These are phyloP conservation scores for Threskiornis aethiopicus DNA, from an alignment of 2,797 vertebrate genomes.

Conservation along the genomic window DNA sequence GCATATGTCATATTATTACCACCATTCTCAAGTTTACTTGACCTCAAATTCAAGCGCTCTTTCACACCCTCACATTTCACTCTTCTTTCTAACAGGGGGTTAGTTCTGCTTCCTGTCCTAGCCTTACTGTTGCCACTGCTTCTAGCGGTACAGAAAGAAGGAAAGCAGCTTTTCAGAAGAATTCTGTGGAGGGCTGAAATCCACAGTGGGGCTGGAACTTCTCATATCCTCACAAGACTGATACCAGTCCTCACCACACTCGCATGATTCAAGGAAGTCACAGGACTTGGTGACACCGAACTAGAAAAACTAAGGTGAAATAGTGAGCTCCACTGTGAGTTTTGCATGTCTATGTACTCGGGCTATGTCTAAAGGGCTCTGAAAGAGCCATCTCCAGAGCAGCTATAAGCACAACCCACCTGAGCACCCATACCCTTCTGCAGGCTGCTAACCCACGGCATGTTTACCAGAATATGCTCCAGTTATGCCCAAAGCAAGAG, in stretches of 20 bases:
- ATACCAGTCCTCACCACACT: neutral
- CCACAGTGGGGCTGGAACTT: neutral
- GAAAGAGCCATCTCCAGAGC: neutral
- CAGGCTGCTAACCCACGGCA: neutral
- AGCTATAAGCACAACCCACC: neutral
- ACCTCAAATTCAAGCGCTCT: neutral
- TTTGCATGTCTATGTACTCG: rapidly evolving
- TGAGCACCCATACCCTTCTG: neutral
- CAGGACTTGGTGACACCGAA: neutral
- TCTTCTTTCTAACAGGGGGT: neutral
- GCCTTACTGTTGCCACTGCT: neutral
- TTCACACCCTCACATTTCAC: neutral
- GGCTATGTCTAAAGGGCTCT: neutral
- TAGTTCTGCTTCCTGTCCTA: neutral
- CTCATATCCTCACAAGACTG: neutral
- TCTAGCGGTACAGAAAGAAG: neutral
- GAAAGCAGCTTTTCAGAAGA: neutral
- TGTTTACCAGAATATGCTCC: neutral
- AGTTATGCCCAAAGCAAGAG: neutral
- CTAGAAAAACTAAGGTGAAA: neutral
- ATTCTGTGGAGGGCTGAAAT: neutral
- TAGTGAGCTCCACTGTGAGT: neutral
- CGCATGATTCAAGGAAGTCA: neutral
- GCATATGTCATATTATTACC: neutral
- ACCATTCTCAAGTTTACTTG: neutral